Percentiles rank a stretch among this genome's conserved stretches.
phyloP scores from a whole-genome alignment of 2,113 vertebrate species.

The Grammomys dolichurus region DNA sequence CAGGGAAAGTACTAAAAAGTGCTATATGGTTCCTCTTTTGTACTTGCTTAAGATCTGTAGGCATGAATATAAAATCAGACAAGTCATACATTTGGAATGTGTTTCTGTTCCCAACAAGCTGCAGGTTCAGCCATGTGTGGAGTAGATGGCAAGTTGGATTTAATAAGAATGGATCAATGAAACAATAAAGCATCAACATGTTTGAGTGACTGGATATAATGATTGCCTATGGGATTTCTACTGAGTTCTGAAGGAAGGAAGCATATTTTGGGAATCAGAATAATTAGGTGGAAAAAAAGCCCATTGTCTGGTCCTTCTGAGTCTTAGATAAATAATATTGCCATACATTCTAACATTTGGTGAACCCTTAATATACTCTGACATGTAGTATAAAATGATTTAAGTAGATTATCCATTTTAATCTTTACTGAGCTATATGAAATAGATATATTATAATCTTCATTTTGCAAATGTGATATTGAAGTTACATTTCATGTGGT shows the following conservation, averaged over 20 bases:
- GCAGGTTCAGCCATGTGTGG: neutral
- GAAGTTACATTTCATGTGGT: neutral
- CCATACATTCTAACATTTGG: neutral
- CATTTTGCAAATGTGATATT: slow-evolving; percentile 7
- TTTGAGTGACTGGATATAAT: neutral
- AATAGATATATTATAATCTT: neutral
- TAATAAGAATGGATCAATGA: neutral
- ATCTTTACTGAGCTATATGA: neutral
- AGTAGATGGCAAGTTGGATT: neutral
- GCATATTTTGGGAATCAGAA: neutral
- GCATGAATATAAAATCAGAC: neutral
- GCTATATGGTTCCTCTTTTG: neutral
- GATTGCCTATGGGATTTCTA: neutral
- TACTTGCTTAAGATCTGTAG: neutral
- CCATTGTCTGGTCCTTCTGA: neutral
- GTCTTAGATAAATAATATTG: neutral
- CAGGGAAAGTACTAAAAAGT: too few species aligned
- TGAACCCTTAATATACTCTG: slow-evolving; percentile 1
- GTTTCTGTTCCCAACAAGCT: neutral
- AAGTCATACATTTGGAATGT: neutral
- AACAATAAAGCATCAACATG: neutral
- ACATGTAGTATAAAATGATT: neutral
- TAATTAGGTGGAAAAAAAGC: neutral
- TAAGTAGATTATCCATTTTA: neutral
- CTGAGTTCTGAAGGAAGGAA: neutral